phyloP scores from a whole-genome alignment of 2,888 invertebrate genomes.

The Apamea anceps region DNA sequence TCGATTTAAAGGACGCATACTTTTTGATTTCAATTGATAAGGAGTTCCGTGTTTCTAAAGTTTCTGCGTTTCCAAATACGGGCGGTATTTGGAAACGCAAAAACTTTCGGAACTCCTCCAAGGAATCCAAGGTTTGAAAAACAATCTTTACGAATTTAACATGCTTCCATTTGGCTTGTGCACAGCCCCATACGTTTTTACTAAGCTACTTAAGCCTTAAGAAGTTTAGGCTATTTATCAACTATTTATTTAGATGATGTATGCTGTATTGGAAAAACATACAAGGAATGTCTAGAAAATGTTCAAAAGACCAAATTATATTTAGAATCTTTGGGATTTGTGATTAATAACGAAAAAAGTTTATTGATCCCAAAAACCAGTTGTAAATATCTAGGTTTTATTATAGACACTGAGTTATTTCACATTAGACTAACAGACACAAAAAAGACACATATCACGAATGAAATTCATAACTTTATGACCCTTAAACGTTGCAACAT shows the following conservation, averaged over 20 bases:
- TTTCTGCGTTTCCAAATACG: background rate
- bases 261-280: no score
- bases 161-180: constrained; percentile 6
- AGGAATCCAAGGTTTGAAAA: background rate
- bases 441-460: no score
- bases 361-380: background rate
- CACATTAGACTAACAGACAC: no score
- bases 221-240: no score
- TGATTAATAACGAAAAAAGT: background rate
- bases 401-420: background rate
- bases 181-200: constrained; percentile 7
- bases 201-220: background rate
- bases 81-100: no score
- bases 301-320: no score
- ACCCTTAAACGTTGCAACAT: background rate
- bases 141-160: constrained; percentile 1
- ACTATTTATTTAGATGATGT: no score
- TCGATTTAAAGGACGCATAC: no score
- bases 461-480: background rate
- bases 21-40: no score
- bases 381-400: constrained; percentile 4
- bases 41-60: background rate
- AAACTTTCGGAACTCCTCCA: no score
- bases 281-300: no score
- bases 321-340: constrained; percentile 3